Percentiles rank a stretch among this genome's conserved stretches.
Conservation (phyloP, 2,888 invertebrate genomes). For the Cosmopolites sordidus region DNA sequence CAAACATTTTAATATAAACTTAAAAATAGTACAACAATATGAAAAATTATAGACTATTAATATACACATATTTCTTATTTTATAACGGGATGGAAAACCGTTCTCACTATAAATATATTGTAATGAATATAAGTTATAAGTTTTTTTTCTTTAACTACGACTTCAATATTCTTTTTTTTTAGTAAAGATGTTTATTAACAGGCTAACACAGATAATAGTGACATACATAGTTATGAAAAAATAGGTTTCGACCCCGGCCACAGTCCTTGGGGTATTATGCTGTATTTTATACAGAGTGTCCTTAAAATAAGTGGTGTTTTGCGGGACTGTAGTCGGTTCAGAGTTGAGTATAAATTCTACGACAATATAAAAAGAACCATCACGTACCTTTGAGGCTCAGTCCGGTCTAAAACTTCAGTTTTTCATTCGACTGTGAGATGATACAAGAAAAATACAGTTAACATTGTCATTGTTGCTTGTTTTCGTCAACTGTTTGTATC, state of each 20-base stretch:
- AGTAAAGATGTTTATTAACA: slow-evolving; percentile 33
- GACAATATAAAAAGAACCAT: slow-evolving; percentile 47
- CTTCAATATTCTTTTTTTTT: slow-evolving; percentile 18
- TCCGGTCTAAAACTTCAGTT: slow-evolving; percentile 33
- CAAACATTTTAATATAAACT: slow-evolving; percentile 84
- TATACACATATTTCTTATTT: slow-evolving; percentile 53
- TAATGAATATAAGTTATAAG: slow-evolving; percentile 42
- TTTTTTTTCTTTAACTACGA: slow-evolving; percentile 24
- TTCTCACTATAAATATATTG: slow-evolving; percentile 54
- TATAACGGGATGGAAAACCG: slow-evolving; percentile 65
- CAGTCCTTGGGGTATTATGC: too few relatives aligned
- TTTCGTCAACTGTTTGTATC: too few relatives aligned
- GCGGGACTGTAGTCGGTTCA: not conserved
- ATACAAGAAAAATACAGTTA: too few relatives aligned
- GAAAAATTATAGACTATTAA: slow-evolving; percentile 83
- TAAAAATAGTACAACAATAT: slow-evolving; percentile 83
- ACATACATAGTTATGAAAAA: slow-evolving; percentile 46
- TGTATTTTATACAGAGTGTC: too few relatives aligned
- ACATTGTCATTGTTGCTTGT: too few relatives aligned
- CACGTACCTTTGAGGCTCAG: slow-evolving; percentile 47
- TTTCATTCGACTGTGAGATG: too few relatives aligned
- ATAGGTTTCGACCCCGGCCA: slow-evolving; percentile 8
- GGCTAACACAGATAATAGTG: slow-evolving; percentile 50
- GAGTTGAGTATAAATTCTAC: slow-evolving; percentile 14
- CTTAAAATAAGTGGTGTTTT: too few relatives aligned